Evolutionary conservation across 2,888 invertebrate species (phyloP).

Genomic region (Xylota sylvarum): DNA sequence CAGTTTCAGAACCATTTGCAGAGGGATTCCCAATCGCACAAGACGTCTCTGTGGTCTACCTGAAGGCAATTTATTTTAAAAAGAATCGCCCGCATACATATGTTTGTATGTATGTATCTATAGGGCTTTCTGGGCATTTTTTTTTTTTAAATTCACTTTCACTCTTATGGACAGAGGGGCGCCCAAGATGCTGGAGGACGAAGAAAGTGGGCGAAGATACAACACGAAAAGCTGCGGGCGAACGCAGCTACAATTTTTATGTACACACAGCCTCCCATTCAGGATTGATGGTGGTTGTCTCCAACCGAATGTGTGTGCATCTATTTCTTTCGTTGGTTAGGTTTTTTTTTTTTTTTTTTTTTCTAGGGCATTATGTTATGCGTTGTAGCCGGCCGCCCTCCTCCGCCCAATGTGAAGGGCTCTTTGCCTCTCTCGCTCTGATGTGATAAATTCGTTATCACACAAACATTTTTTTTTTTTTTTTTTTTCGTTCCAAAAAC

Average conservation of each 20-base stretch:
- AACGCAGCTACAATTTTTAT: conserved; percentile 15
- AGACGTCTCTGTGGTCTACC: conserved; percentile 14
- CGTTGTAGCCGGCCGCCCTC: conserved; percentile 35
- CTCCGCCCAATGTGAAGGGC: conserved; percentile 57
- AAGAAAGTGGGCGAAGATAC: conserved; percentile 24
- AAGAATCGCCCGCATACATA: conserved; percentile 4
- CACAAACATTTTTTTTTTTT: conserved; percentile 58
- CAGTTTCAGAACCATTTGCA: conserved; percentile 20
- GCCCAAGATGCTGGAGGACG: conserved; percentile 7
- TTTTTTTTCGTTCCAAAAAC: conserved; percentile 58
- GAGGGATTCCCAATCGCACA: background rate
- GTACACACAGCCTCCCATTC: conserved; percentile 48
- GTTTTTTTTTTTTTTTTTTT: conserved; percentile 18
- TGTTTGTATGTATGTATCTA: background rate
- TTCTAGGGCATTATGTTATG: conserved; percentile 72
- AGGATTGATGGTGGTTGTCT: conserved; percentile 71
- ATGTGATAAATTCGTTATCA: conserved; percentile 77
- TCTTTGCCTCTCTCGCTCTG: conserved; percentile 37
- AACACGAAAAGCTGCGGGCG: conserved; percentile 54
- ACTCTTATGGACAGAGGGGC: conserved; percentile 29
- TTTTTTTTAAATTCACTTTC: conserved; percentile 31
- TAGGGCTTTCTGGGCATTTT: conserved; percentile 15
- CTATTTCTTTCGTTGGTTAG: conserved; percentile 22
- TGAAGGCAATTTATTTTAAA: conserved; percentile 41
- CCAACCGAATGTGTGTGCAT: conserved; percentile 39